phyloP scores from a whole-genome alignment of 2,888 invertebrate species.

The Deroplatys truncata region DNA sequence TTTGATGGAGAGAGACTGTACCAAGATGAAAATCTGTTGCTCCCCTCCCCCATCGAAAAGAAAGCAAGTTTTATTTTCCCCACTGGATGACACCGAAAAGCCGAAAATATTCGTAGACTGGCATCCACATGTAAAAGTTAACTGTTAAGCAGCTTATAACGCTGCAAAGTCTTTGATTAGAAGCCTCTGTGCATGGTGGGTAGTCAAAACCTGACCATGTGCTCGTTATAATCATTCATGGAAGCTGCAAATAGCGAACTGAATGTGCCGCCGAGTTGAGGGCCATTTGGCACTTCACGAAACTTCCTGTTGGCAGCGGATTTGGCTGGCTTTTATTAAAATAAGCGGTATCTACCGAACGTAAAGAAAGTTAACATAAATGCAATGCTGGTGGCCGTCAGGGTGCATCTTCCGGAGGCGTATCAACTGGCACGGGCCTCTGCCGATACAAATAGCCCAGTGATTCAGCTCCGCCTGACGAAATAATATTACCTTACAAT shows the following conservation, averaged over 20 bases:
- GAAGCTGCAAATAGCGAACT: background rate
- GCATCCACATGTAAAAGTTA: too few relatives aligned
- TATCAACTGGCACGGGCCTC: background rate
- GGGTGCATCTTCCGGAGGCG: background rate
- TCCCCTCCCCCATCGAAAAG: too few relatives aligned
- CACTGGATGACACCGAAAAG: too few relatives aligned
- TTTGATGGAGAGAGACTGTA: too few relatives aligned
- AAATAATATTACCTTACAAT: background rate
- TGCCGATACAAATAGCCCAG: background rate
- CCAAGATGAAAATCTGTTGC: too few relatives aligned
- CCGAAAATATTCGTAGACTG: too few relatives aligned
- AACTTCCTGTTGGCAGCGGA: background rate
- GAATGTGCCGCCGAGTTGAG: background rate
- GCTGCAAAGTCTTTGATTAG: too few relatives aligned
- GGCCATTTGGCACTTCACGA: background rate
- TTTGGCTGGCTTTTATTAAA: background rate
- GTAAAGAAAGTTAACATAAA: background rate
- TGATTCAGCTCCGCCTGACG: background rate
- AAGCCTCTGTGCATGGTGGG: too few relatives aligned
- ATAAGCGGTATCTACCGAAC: background rate
- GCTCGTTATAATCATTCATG: too few relatives aligned
- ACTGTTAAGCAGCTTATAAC: too few relatives aligned
- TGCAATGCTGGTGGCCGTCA: background rate
- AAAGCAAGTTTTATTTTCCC: too few relatives aligned
- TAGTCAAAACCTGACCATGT: too few relatives aligned